Evolutionary conservation across 2,888 invertebrate species (phyloP).

Genomic region (Sinodicranocentrus sp.): DNA sequence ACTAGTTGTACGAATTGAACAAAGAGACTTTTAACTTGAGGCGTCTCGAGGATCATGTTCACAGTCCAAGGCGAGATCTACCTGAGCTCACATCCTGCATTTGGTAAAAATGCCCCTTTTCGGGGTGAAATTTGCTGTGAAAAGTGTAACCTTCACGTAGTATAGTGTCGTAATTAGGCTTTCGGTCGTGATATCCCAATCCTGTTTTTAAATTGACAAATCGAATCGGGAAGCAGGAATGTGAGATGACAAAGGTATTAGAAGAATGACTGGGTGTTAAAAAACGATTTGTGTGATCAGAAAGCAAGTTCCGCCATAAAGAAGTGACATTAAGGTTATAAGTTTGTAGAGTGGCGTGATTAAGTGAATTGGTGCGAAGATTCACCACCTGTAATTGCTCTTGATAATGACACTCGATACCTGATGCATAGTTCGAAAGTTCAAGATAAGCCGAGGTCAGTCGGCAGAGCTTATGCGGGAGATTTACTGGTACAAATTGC

Average conservation of each 20-base stretch:
- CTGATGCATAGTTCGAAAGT: constrained; percentile 53
- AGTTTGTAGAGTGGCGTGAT: too few species aligned
- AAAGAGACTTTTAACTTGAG: constrained; percentile 41
- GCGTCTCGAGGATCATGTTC: constrained; percentile 30
- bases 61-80: constrained; percentile 43
- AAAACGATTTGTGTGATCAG: too few species aligned
- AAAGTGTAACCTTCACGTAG: too few species aligned
- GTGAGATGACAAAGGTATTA: too few species aligned
- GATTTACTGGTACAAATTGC: constrained; percentile 66
- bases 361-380: neutral
- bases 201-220: too few species aligned
- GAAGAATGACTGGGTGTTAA: too few species aligned
- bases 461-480: constrained; percentile 62
- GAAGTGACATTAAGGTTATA: too few species aligned
- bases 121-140: too few species aligned
- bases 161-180: too few species aligned
- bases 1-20: constrained; percentile 33
- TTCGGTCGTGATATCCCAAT: too few species aligned
- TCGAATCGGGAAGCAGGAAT: too few species aligned
- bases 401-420: constrained; percentile 34
- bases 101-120: neutral
- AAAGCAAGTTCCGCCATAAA: too few species aligned
- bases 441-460: constrained; percentile 51
- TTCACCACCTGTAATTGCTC: neutral
- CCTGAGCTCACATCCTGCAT: constrained; percentile 34